These are phyloP conservation scores for Pammene aurita DNA, from an alignment of 2,888 invertebrate genomes.

Conservation along the genomic window DNA sequence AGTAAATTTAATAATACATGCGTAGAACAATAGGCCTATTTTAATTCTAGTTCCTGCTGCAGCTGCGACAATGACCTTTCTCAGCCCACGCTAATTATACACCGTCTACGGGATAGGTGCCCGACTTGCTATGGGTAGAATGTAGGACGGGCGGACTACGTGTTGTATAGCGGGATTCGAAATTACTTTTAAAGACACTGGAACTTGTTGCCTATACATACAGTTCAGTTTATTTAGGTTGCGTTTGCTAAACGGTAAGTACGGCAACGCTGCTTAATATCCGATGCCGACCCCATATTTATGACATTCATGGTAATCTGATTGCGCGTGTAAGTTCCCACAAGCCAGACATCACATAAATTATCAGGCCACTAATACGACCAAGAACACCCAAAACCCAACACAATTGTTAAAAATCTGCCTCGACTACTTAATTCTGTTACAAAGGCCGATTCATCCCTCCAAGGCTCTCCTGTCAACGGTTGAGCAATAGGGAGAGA, in stretches of 20 bases:
- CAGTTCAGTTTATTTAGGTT: not conserved
- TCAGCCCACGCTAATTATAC: slow-evolving; percentile 81
- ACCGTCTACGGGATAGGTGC: slow-evolving; percentile 49
- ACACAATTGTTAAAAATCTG: slow-evolving; percentile 4
- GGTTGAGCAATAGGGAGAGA: not conserved
- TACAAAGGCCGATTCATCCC: slow-evolving; percentile 2
- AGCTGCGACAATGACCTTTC: slow-evolving; percentile 81
- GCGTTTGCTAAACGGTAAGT: too few species aligned
- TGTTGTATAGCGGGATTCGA: slow-evolving; percentile 14
- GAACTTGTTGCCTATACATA: not conserved
- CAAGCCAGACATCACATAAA: not conserved
- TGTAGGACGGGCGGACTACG: slow-evolving; percentile 25
- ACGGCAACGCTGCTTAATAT: not conserved
- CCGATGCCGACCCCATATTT: not conserved
- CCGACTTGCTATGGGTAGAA: slow-evolving; percentile 30
- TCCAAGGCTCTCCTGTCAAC: not conserved
- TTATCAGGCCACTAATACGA: not conserved
- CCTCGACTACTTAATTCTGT: not conserved
- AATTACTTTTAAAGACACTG: slow-evolving; percentile 2
- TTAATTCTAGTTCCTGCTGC: slow-evolving; percentile 65
- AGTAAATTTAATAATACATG: slow-evolving; percentile 43
- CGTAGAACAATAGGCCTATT: slow-evolving; percentile 63
- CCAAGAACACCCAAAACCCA: not conserved
- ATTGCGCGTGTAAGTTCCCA: not conserved
- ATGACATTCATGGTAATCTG: not conserved